These are phyloP conservation scores for Monochamus alternatus DNA, from an alignment of 2,888 invertebrate genomes.

Conservation along the genomic window DNA sequence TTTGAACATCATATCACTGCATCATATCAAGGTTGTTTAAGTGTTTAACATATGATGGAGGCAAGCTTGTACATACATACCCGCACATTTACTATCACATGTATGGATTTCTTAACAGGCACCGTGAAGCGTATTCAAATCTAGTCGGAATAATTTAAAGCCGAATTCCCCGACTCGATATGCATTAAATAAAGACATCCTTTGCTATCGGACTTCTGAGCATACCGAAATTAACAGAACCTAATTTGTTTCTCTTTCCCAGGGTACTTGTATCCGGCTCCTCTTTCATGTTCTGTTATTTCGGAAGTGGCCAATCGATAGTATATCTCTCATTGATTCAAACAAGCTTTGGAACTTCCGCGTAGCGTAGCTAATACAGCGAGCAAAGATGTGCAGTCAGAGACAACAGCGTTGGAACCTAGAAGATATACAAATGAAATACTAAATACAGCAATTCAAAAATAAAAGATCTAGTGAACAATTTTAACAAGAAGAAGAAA, in stretches of 20 bases:
- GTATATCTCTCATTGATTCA: not conserved
- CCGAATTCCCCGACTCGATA: not conserved
- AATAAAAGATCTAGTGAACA: too few relatives aligned
- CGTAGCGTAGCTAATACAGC: too few relatives aligned
- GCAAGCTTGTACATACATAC: not conserved
- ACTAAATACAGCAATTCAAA: too few relatives aligned
- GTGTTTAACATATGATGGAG: too few relatives aligned
- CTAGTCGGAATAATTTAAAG: conserved; percentile 1
- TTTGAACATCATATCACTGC: too few relatives aligned
- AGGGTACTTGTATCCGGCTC: conserved; percentile 15
- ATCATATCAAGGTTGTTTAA: too few relatives aligned
- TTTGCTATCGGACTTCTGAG: not conserved
- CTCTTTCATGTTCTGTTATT: conserved; percentile 19
- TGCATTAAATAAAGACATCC: conserved; percentile 1
- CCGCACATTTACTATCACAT: not conserved
- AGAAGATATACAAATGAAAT: too few relatives aligned
- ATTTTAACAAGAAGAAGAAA: too few relatives aligned
- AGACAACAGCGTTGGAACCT: too few relatives aligned
- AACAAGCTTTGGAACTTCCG: not conserved
- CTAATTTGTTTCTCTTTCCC: conserved; percentile 24
- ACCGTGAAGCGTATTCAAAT: not conserved
- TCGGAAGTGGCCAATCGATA: conserved; percentile 7
- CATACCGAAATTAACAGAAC: conserved; percentile 9
- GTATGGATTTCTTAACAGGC: not conserved
- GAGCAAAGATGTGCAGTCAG: too few relatives aligned